Percentiles rank a stretch among this genome's conserved stretches.
phyloP scores from a whole-genome alignment of 2,113 vertebrate species.

The Isichthys henryi region DNA sequence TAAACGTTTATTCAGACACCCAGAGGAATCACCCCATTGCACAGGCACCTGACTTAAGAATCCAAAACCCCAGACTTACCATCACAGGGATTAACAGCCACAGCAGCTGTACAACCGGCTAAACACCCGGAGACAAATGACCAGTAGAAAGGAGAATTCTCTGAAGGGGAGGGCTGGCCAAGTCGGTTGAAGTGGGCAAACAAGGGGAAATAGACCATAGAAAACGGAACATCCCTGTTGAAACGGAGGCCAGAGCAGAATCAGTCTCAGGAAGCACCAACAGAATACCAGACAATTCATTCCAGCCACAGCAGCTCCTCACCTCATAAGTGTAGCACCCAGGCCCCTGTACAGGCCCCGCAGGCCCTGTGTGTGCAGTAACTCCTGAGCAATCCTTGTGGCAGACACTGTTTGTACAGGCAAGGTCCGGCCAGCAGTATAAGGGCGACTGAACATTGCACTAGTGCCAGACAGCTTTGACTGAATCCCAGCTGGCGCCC shows the following conservation, averaged over 20 bases:
- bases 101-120: slow-evolving; percentile 59
- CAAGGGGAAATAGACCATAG: slow-evolving; percentile 69
- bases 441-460: slow-evolving; percentile 57
- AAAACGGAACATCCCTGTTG: slow-evolving; percentile 71
- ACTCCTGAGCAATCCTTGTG: slow-evolving; percentile 62
- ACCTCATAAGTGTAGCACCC: slow-evolving; percentile 71
- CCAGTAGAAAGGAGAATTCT: slow-evolving; percentile 60
- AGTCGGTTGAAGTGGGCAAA: slow-evolving; percentile 68
- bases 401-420: slow-evolving; percentile 53
- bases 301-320: background rate
- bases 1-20: background rate
- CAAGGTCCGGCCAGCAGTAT: slow-evolving; percentile 48
- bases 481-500: slow-evolving; percentile 48
- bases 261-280: background rate
- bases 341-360: slow-evolving; percentile 68
- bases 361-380: slow-evolving; percentile 61
- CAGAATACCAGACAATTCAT: background rate
- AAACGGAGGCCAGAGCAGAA: background rate
- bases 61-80: slow-evolving; percentile 42
- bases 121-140: slow-evolving; percentile 66
- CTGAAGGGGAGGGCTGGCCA: slow-evolving; percentile 48
- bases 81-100: slow-evolving; percentile 69
- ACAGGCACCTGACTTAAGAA: background rate
- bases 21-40: background rate
- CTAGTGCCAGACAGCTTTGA: slow-evolving; percentile 53